These are phyloP conservation scores for Damaliscus lunatus DNA, from an alignment of 2,113 vertebrate species.

Conservation along the genomic window DNA sequence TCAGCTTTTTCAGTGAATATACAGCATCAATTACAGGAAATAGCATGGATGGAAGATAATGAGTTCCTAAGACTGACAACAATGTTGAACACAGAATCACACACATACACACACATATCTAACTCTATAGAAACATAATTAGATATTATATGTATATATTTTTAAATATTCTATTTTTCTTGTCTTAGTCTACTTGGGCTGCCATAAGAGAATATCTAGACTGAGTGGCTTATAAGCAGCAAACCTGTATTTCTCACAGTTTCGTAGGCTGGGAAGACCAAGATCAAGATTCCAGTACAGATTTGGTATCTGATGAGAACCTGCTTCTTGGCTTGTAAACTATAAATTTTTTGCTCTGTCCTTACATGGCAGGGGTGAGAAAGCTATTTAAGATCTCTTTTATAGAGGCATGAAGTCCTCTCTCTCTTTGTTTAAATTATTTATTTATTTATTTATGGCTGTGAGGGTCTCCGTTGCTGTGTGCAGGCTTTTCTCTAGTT, in stretches of 20 bases:
- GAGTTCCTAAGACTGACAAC: conserved; percentile 10
- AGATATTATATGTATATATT: background rate
- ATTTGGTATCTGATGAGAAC: background rate
- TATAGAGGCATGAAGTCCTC: background rate
- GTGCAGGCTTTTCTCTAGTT: background rate
- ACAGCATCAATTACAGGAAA: conserved; percentile 31
- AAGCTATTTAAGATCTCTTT: background rate
- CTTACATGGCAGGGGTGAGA: background rate
- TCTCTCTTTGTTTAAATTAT: background rate
- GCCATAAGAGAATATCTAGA: background rate
- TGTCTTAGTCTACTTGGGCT: background rate
- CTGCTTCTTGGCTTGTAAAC: background rate
- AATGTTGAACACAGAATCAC: background rate
- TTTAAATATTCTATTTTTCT: background rate
- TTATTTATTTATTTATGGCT: background rate
- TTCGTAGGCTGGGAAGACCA: background rate
- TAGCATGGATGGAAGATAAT: conserved; percentile 27
- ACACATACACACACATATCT: background rate
- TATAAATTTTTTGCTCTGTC: background rate
- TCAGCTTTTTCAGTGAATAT: conserved; percentile 54
- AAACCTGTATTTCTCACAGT: background rate
- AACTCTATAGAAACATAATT: background rate
- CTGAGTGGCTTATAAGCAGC: background rate
- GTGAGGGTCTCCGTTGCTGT: background rate
- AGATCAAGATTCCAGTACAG: background rate